phyloP scores from a whole-genome alignment of 2,888 invertebrate species.

The Drosophila melanocephala region DNA sequence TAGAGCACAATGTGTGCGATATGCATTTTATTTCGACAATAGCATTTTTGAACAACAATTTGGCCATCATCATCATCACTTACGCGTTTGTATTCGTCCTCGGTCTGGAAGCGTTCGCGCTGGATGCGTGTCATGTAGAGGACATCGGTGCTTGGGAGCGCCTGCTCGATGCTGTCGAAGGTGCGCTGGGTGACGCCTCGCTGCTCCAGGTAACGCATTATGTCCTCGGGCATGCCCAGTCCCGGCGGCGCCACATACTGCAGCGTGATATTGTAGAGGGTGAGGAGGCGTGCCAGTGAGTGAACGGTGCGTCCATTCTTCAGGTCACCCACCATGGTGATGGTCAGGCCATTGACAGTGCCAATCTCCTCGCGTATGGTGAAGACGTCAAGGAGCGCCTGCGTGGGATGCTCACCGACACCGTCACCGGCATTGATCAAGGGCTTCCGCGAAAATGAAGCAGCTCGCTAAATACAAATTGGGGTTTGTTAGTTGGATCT shows the following conservation, averaged over 20 bases:
- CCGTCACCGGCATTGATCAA: conserved; percentile 99
- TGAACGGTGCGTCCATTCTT: conserved; percentile 99
- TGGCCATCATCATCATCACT: conserved; percentile 31
- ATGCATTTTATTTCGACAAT: neutral
- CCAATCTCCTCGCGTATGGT: conserved; percentile 99
- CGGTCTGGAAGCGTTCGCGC: conserved; percentile 93
- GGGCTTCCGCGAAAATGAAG: conserved; percentile 93
- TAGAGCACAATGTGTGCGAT: too few relatives aligned
- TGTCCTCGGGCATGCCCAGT: conserved; percentile 96
- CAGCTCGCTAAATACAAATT: conserved; percentile 88
- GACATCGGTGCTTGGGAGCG: conserved; percentile 97
- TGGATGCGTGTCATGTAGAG: conserved; percentile 99
- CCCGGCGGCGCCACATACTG: conserved; percentile 95
- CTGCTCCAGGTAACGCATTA: conserved; percentile 91
- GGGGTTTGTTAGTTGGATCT: neutral
- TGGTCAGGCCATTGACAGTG: conserved; percentile 98
- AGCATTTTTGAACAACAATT: neutral
- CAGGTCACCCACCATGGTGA: conserved; percentile 99
- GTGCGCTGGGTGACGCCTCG: conserved; percentile 91
- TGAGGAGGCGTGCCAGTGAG: conserved; percentile 96
- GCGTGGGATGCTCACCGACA: conserved; percentile 98
- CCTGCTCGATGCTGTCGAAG: conserved; percentile 91
- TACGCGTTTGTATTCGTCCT: conserved; percentile 95
- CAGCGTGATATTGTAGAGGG: conserved; percentile 96
- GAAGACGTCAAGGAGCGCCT: conserved; percentile 98